Base-by-base conservation (phyloP, 2,888 invertebrate species). In the Nephrocerus scutellatus region DNA sequence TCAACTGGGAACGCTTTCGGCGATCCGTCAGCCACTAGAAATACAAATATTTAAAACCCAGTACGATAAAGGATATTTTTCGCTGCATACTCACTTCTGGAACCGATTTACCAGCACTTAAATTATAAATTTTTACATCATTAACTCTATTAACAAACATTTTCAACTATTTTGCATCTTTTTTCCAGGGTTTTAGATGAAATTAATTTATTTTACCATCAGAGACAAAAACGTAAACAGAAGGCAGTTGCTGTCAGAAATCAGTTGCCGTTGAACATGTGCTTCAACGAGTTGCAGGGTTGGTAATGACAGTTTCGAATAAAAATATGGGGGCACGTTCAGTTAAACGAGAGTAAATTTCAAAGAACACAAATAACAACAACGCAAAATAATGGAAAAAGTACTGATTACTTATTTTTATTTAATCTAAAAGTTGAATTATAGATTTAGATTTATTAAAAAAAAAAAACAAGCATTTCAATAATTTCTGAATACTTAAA, bases 111-210 rank as follows among this genome's bases (percentile, higher is more conserved):
- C 96, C 96, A 47, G 87, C 86, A 66, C 93, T 96, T 28, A 98
- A 75, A 73, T 97, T 97, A 64, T 96, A 98, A 47, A 97, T 93
- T 74, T 97, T 97, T 24, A 96, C 83, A 70, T 95, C 87, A 71
- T 97, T 96, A 39, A 89, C 83, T 67, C 88, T 87, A 31, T 86
- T 85, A 36, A 92, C 85, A 66, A 92, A 89, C 95, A 95, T 95
- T 62, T 46, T 51, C n/a, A n/a, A n/a, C n/a, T n/a, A n/a, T n/a
- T n/a, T n/a, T n/a, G n/a, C n/a, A n/a, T n/a, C n/a, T n/a, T n/a
- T n/a, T n/a, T n/a, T n/a, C n/a, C n/a, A n/a, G n/a, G 15, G 12
- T 37, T 34, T 32, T 8, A 13, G 22, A 12, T 26, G 36, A 32
- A 37, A 37, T 37, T 43, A 43, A 26, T 38, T 37, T 43, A 46